Conservation (phyloP, 2,113 vertebrate genomes). For the Butastur rufipennis region DNA sequence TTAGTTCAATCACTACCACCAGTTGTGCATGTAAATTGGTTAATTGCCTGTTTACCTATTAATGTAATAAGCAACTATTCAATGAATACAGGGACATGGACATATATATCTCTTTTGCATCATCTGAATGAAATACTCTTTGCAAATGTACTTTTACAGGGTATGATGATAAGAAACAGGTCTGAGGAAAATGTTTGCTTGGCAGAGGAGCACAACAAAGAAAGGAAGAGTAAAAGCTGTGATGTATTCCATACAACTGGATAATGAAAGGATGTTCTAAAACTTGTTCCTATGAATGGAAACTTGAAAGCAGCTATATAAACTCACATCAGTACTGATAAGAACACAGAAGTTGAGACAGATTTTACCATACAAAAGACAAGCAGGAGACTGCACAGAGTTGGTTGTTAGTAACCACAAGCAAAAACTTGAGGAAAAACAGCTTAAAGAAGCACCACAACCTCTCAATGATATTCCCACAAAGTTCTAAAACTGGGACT, state of each 20-base stretch:
- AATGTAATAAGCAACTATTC: neutral
- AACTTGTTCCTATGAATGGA: neutral
- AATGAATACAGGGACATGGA: neutral
- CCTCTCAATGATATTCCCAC: neutral
- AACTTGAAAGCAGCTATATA: neutral
- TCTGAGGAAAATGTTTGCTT: neutral
- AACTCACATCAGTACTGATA: neutral
- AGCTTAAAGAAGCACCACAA: neutral
- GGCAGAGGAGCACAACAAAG: neutral
- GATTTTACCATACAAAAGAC: neutral
- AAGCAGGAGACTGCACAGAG: neutral
- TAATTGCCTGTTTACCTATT: neutral
- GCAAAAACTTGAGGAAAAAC: neutral
- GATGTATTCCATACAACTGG: neutral
- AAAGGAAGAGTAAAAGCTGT: neutral
- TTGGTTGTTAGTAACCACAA: neutral
- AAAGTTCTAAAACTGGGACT: neutral
- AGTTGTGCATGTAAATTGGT: neutral
- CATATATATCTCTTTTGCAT: neutral
- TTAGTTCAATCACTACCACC: neutral
- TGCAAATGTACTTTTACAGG: neutral
- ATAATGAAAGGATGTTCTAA: conserved; percentile 1
- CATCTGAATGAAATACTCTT: neutral
- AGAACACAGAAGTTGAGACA: neutral
- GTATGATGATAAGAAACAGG: neutral